phyloP scores from a whole-genome alignment of 2,113 vertebrate species.

The Sylvilagus bachmani region DNA sequence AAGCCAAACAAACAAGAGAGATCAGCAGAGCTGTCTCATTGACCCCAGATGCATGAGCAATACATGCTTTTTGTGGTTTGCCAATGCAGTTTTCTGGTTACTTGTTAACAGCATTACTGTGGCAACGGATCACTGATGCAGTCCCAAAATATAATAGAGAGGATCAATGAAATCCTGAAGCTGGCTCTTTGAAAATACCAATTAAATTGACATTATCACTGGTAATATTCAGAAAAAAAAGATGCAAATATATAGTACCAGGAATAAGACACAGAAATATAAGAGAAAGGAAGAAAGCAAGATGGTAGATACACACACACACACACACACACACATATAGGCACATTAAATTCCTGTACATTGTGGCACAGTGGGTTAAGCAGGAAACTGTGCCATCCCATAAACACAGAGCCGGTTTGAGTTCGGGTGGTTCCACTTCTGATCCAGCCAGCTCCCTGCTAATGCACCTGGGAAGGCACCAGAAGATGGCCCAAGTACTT shows the following conservation, averaged over 20 bases:
- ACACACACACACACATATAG: neutral
- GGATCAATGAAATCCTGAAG: neutral
- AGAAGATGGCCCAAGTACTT: no score
- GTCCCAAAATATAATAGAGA: neutral
- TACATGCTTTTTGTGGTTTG: neutral
- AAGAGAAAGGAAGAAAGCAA: neutral
- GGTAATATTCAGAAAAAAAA: neutral
- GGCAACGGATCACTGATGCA: neutral
- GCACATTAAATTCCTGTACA: neutral
- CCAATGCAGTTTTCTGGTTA: neutral
- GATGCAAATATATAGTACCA: neutral
- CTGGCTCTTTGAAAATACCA: slow-evolving; percentile 12
- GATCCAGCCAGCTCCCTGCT: no score
- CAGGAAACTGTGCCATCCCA: no score
- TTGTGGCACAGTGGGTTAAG: no score
- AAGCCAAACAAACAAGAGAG: no score
- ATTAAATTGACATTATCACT: neutral
- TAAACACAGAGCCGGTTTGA: no score
- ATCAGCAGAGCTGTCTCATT: neutral
- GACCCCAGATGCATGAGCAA: neutral
- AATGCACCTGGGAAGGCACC: no score
- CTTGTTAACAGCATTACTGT: neutral
- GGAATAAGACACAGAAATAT: slow-evolving; percentile 10
- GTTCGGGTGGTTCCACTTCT: no score
- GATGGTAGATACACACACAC: neutral